These are phyloP conservation scores for Steatocranus sp. DNA, from an alignment of 2,797 vertebrate genomes.

Conservation along the genomic window DNA sequence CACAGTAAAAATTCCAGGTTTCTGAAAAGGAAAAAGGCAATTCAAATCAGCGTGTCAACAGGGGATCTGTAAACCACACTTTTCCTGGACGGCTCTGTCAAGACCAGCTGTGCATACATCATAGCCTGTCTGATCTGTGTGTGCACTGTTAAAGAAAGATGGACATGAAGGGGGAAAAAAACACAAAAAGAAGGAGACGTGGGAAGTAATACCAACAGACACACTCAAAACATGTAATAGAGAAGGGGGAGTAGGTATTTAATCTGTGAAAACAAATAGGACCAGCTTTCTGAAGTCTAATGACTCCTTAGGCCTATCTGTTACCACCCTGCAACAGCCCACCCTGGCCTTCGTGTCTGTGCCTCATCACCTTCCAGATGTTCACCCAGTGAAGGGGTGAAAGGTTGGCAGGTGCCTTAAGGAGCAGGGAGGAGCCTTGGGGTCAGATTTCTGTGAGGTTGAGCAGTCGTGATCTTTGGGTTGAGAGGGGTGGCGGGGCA, in stretches of 20 bases:
- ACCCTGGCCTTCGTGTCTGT: slow-evolving; percentile 18
- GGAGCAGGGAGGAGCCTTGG: slow-evolving; percentile 34
- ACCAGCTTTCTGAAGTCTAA: slow-evolving; percentile 43
- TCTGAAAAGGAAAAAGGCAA: slow-evolving; percentile 57
- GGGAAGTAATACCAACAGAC: not conserved
- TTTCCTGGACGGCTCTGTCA: slow-evolving; percentile 68
- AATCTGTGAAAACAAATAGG: slow-evolving; percentile 30
- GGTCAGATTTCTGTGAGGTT: slow-evolving; percentile 67
- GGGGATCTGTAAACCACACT: slow-evolving; percentile 72
- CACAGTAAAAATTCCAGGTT: slow-evolving; percentile 69
- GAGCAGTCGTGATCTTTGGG: slow-evolving; percentile 12
- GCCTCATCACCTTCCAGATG: slow-evolving; percentile 61
- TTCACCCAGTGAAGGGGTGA: slow-evolving; percentile 61
- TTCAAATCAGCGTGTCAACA: slow-evolving; percentile 64
- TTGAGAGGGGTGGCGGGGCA: not conserved
- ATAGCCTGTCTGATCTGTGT: slow-evolving; percentile 24
- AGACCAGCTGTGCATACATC: slow-evolving; percentile 79
- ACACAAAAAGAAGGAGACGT: not conserved
- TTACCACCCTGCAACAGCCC: slow-evolving; percentile 52
- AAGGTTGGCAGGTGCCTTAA: slow-evolving; percentile 76
- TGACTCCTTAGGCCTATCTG: slow-evolving; percentile 32
- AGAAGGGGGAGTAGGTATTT: slow-evolving; percentile 4
- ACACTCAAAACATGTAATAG: not conserved
- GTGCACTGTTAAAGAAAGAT: not conserved
- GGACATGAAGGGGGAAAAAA: not conserved